phyloP scores from a whole-genome alignment of 2,888 invertebrate species.

The Schizotus pectinicornis region DNA sequence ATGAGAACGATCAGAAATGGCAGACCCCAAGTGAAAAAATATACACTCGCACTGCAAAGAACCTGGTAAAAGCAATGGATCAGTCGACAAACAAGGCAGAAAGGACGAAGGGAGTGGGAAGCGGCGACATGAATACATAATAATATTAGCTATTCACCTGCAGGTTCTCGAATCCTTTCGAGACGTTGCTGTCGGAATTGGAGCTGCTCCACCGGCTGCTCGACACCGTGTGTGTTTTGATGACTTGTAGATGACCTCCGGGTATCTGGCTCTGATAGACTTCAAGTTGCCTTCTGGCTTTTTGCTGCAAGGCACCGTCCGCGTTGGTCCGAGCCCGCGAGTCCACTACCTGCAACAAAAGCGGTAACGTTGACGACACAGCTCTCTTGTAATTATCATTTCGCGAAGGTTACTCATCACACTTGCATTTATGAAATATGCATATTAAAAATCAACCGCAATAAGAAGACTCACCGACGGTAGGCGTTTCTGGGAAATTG shows the following conservation, averaged over 20 bases:
- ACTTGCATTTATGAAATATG: conserved; percentile 26
- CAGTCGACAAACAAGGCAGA: too few species aligned
- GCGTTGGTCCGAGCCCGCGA: conserved; percentile 61
- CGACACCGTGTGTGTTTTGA: conserved; percentile 66
- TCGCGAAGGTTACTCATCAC: conserved; percentile 44
- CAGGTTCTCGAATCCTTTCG: conserved; percentile 52
- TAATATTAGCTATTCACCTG: conserved; percentile 47
- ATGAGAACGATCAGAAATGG: too few species aligned
- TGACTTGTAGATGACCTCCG: conserved; percentile 72
- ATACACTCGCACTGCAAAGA: too few species aligned
- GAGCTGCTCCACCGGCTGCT: conserved; percentile 50
- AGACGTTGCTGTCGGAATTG: conserved; percentile 10
- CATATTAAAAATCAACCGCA: conserved; percentile 13
- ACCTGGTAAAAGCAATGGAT: too few species aligned
- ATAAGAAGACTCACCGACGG: background rate
- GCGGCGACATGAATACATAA: background rate
- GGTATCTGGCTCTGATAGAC: conserved; percentile 74
- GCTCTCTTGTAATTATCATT: conserved; percentile 40
- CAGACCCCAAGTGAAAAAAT: too few species aligned
- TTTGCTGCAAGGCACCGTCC: conserved; percentile 61
- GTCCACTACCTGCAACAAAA: conserved; percentile 61
- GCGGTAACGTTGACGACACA: conserved; percentile 1
- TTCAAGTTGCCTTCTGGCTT: conserved; percentile 67
- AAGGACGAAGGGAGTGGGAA: background rate
- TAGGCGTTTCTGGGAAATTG: too few species aligned